Percentiles rank a stretch among this genome's conserved stretches.
These are phyloP conservation scores for Petrocephalus schoutedeni DNA, from an alignment of 2,797 vertebrate genomes.

Conservation along the genomic window DNA sequence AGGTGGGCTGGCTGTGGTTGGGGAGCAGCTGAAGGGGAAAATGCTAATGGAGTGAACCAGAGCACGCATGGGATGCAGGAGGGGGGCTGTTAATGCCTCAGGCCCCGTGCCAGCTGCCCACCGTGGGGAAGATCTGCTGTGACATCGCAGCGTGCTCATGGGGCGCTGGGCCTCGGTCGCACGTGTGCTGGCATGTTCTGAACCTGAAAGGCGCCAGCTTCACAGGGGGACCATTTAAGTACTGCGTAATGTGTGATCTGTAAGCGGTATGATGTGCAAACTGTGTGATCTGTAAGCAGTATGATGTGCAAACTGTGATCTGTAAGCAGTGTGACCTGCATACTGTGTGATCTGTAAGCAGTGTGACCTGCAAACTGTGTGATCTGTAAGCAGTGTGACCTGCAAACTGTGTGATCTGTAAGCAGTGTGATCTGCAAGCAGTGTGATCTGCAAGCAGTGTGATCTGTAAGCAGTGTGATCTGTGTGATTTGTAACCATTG, in stretches of 20 bases:
- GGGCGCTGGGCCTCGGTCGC: not conserved
- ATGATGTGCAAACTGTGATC: too few species aligned
- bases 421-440: not conserved
- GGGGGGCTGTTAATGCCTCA: not conserved
- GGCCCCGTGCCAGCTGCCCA: not conserved
- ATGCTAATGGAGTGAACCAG: slow-evolving; percentile 29
- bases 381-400: not conserved
- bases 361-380: not conserved
- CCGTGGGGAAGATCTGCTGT: not conserved
- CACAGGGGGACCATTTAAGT: not conserved
- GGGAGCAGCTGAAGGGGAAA: slow-evolving; percentile 23
- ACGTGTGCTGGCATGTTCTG: not conserved
- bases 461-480: too few species aligned
- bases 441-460: not conserved
- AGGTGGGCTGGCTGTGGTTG: slow-evolving; percentile 11
- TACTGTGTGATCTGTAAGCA: too few species aligned
- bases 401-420: not conserved
- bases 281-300: too few species aligned
- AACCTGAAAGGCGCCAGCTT: not conserved
- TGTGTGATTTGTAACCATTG: too few species aligned
- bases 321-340: too few species aligned
- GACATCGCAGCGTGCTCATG: not conserved
- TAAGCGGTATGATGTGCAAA: not conserved
- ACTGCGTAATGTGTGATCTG: not conserved
- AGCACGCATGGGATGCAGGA: not conserved